Conservation (phyloP, 2,888 invertebrate genomes). For the Mesorhabditis belari region DNA sequence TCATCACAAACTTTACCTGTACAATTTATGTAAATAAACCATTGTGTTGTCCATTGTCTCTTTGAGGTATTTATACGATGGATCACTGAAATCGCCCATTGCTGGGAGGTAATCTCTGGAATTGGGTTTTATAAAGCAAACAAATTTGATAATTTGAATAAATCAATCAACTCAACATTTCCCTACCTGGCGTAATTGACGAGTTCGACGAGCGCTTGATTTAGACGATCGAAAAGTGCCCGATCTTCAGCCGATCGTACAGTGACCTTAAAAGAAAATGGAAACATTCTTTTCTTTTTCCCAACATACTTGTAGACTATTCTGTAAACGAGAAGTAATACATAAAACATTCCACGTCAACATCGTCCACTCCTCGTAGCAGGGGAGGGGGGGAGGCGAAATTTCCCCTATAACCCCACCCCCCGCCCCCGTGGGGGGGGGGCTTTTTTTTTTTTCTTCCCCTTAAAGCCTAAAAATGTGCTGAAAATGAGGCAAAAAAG, state of each 20-base stretch:
- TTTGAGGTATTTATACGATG: constrained; percentile 22
- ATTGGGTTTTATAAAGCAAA: background rate
- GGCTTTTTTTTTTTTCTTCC: too few species aligned
- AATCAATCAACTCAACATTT: too few species aligned
- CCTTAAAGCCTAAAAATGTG: too few species aligned
- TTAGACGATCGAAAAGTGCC: constrained; percentile 44
- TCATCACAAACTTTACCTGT: too few species aligned
- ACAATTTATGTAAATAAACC: constrained; percentile 31
- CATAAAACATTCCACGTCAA: constrained; percentile 51
- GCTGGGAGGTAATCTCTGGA: constrained; percentile 15
- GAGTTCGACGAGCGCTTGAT: constrained; percentile 45
- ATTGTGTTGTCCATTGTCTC: constrained; percentile 35
- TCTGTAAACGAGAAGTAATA: constrained; percentile 46
- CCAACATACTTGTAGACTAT: constrained; percentile 15
- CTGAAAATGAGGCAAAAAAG: too few species aligned
- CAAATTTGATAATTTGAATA: background rate
- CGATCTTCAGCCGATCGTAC: constrained; percentile 27
- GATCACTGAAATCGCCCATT: constrained; percentile 13
- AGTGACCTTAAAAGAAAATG: constrained; percentile 5
- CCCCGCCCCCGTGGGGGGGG: too few species aligned
- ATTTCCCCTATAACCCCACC: too few species aligned
- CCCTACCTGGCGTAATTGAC: constrained; percentile 45
- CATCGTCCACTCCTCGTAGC: constrained; percentile 52
- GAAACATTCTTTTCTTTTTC: background rate
- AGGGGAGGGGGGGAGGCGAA: too few species aligned